Base-by-base conservation (phyloP, 2,113 vertebrate genomes). In the Hymenochirus boettgeri region DNA sequence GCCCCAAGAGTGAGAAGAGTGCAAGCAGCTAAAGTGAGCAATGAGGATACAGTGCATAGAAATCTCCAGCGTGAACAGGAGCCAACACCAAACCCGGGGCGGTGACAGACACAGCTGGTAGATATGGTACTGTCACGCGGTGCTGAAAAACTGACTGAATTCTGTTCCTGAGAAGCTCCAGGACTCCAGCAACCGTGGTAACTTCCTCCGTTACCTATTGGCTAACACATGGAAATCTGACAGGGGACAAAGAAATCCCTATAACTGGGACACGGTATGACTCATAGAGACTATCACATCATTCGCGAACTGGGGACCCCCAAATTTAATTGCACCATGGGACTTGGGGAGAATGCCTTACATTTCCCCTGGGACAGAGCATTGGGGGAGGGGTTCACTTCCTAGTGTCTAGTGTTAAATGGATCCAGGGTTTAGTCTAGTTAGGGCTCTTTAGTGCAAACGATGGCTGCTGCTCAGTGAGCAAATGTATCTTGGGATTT, bases 161-260 rank as follows among this genome's bases (percentile, higher is more conserved):
- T n/a, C 39, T 17, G 15, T 42, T 17, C n/a, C 6, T 22, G 19
- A 48, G 22, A n/a, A 46, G 26, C 22, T 6, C 31, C 13, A 11
- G 2, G 26, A 10, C 10, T 33, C 63, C 63, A 54, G 37, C 45
- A 54, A n/a, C 63, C 27, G 22, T 26, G 21, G n/a, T 27, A 1
- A 42, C 35, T 1, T 17, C 13, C 37, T 21, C 9, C 46, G 57
- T 25, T 12, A 25, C 54, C 64, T 50, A 66, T 66, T 21, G 54
- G 29, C 15, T 33, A 37, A 10, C 17, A n/a, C n/a, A n/a, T n/a
- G n/a, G n/a, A n/a, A n/a, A n/a, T n/a, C n/a, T n/a, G n/a, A n/a
- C n/a, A n/a, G n/a, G n/a, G n/a, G n/a, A n/a, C n/a, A n/a, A n/a
- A n/a, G n/a, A n/a, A n/a, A n/a, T n/a, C n/a, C n/a, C n/a, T n/a